Percentiles rank a stretch among this genome's conserved stretches.
phyloP scores from a whole-genome alignment of 2,113 vertebrate genomes.

The Petromus typicus region DNA sequence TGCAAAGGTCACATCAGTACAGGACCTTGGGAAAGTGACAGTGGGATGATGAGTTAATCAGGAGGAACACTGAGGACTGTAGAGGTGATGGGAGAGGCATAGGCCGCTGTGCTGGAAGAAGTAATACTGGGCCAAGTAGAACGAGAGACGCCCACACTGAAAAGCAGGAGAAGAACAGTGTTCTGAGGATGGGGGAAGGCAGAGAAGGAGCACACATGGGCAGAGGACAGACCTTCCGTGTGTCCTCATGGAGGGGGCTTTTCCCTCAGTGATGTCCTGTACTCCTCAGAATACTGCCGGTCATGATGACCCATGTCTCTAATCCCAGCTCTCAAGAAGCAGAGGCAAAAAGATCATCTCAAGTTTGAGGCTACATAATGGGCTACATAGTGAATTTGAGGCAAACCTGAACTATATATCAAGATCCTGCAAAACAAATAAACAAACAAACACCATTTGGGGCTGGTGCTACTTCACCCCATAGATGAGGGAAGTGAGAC shows the following conservation, averaged over 20 bases:
- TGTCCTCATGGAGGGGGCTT: background rate
- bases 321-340: background rate
- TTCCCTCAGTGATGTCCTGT: background rate
- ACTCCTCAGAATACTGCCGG: background rate
- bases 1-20: background rate
- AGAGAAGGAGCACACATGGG: background rate
- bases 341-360: background rate
- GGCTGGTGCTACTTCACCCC: background rate
- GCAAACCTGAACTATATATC: background rate
- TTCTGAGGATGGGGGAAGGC: background rate
- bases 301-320: background rate
- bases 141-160: background rate
- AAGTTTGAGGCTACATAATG: background rate
- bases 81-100: background rate
- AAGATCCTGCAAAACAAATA: background rate
- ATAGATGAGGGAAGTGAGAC: background rate
- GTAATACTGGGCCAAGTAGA: background rate
- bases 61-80: background rate
- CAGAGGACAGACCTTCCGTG: too few species aligned
- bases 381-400: background rate
- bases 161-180: background rate
- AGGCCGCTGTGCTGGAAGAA: background rate
- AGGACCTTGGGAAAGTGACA: slow-evolving; percentile 1
- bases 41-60: background rate
- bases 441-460: too few species aligned